Base-by-base conservation (phyloP, 2,113 vertebrate genomes). In the Sisor rabdophorus region DNA sequence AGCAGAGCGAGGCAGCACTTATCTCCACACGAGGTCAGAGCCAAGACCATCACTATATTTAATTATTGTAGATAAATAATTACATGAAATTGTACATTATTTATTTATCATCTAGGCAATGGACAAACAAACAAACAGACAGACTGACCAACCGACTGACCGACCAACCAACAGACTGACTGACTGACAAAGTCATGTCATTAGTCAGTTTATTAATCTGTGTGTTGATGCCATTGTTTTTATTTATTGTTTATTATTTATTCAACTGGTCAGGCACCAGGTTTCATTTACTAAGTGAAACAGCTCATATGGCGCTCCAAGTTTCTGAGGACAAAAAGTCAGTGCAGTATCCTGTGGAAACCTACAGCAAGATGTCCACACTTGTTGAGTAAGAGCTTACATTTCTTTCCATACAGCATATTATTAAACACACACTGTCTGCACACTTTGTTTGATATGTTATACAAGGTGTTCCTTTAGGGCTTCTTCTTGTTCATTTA, bases 1-100 rank as follows among this genome's bases (percentile, higher is more conserved):
- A 98, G 44, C 96, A 97, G 86, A 98, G 96, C 17, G 96, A 98
- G 87, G 96, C 96, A 22, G 93, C 93, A 32, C 94, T 98, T 22
- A 90, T 98, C 87, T 98, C 95, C 75, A 99, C 96, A 24, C 96
- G 93, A 96, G 95, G 97, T 96, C 89, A 77, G 72, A 24, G 19
- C 63, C 59, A 26, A 58, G 24, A 11, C 30, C 47, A 32, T 28
- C 20, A 48, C 36, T 67, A 28, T 20, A 2, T 56, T n/a, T 65
- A 17, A n/a, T 48, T 13, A 17, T 20, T 22, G 11, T 44, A 44
- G 4, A 44, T 24, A 10, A 12, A 10, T n/a, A 1, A 22, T 60
- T 61, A 36, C 32, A 36, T 3, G 7, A 36, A 36, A 36, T 3
- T n/a, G 32, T 36, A 6, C 32, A 36, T 36, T 36, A 2, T 36